These are phyloP conservation scores for Drosophila tani DNA, from an alignment of 1,140 invertebrate genomes.

Conservation along the genomic window DNA sequence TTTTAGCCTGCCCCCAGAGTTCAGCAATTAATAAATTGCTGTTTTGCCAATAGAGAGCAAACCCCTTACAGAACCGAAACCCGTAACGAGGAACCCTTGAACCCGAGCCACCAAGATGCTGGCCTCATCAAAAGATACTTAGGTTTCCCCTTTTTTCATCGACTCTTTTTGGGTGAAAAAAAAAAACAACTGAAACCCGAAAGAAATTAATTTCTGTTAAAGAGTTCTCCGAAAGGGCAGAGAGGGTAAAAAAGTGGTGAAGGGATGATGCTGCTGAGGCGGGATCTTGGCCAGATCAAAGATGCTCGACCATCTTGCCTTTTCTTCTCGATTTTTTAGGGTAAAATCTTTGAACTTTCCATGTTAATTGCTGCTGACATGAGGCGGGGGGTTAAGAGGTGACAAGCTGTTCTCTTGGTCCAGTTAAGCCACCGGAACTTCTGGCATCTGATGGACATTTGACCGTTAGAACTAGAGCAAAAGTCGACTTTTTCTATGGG, in stretches of 20 bases:
- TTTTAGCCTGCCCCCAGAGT: conserved; percentile 35
- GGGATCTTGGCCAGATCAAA: conserved; percentile 57
- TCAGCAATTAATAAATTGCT: conserved; percentile 68
- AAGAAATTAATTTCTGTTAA: conserved; percentile 68
- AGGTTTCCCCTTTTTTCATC: conserved; percentile 16
- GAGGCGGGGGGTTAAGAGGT: conserved; percentile 55
- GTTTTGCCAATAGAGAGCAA: conserved; percentile 69
- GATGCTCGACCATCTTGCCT: conserved; percentile 45
- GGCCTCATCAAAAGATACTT: conserved; percentile 59
- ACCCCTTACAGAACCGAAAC: conserved; percentile 43
- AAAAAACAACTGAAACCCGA: background rate
- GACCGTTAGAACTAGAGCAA: conserved; percentile 61
- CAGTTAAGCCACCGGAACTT: conserved; percentile 50
- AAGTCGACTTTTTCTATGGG: conserved; percentile 15
- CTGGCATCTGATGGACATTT: conserved; percentile 68
- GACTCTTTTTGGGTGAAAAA: conserved; percentile 60
- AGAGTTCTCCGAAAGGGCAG: conserved; percentile 59
- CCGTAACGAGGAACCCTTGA: conserved; percentile 28
- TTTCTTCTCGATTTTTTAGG: conserved; percentile 24
- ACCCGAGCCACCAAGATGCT: conserved; percentile 31
- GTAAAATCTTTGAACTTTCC: conserved; percentile 70
- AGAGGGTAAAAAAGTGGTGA: conserved; percentile 49
- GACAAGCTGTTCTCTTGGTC: conserved; percentile 62
- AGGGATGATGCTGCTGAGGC: conserved; percentile 48
- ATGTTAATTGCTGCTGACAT: conserved; percentile 72